Evolutionary conservation across 2,888 invertebrate genomes (phyloP).

Genomic region (Copidosoma aretas): DNA sequence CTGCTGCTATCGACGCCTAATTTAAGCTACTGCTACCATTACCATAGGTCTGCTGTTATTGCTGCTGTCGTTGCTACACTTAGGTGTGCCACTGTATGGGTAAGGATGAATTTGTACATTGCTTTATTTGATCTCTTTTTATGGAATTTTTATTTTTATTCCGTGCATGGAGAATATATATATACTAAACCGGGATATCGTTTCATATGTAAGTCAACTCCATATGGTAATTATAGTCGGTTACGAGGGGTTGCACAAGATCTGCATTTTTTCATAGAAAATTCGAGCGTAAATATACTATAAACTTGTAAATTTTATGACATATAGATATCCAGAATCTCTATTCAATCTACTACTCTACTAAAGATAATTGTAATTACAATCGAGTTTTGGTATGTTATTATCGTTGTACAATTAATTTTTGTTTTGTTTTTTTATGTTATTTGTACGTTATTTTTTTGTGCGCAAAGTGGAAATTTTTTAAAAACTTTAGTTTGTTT

Average conservation of each 20-base stretch:
- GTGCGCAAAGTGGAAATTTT: neutral
- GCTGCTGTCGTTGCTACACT: too few species aligned
- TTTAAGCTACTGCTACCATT: neutral
- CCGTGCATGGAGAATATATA: slow-evolving; percentile 1
- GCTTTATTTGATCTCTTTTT: slow-evolving; percentile 19
- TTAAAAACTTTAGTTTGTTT: slow-evolving; percentile 19
- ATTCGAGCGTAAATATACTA: slow-evolving; percentile 4
- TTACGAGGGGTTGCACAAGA: slow-evolving; percentile 1
- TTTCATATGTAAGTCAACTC: slow-evolving; percentile 6
- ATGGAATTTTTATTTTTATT: neutral
- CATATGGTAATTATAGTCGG: slow-evolving; percentile 1
- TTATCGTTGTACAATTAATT: slow-evolving; percentile 24
- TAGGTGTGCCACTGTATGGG: neutral
- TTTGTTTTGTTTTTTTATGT: slow-evolving; percentile 19
- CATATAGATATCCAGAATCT: slow-evolving; percentile 24
- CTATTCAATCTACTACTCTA: slow-evolving; percentile 25
- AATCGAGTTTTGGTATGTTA: slow-evolving; percentile 24
- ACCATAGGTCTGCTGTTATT: too few species aligned
- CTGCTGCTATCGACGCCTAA: slow-evolving; percentile 57
- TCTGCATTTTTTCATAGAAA: slow-evolving; percentile 33
- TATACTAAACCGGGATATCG: neutral
- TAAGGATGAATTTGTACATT: slow-evolving; percentile 35
- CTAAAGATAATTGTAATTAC: slow-evolving; percentile 18
- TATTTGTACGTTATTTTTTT: neutral
- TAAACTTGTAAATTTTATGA: slow-evolving; percentile 28